Evolutionary conservation across 2,797 vertebrate genomes (phyloP).

Genomic region (Gymnothorax reevesii): DNA sequence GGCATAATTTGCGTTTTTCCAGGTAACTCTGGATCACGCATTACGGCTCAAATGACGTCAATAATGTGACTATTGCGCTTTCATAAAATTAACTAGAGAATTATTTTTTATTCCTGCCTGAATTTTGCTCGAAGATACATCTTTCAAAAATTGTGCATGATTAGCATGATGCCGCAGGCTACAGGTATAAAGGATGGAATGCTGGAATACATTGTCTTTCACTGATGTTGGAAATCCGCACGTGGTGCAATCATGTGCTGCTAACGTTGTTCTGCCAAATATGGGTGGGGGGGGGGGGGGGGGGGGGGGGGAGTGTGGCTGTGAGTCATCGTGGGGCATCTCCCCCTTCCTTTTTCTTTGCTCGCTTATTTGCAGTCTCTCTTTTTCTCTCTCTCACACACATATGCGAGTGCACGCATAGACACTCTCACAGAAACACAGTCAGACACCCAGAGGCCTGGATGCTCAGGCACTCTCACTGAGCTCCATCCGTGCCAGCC

Average conservation of each 20-base stretch:
- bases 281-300: not conserved
- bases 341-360: not conserved
- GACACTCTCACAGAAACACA: constrained; percentile 22
- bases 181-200: not conserved
- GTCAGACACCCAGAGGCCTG: constrained; percentile 29
- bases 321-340: not conserved
- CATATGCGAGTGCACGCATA: not conserved
- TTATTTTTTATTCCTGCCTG: not conserved
- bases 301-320: not conserved
- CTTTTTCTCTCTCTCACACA: not conserved
- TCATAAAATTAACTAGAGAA: not conserved
- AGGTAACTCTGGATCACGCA: not conserved
- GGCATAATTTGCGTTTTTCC: not conserved
- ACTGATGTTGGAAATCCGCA: not conserved
- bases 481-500: not conserved
- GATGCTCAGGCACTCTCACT: constrained; percentile 7
- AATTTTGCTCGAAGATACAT: not conserved
- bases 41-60: no score
- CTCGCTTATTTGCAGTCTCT: no score
- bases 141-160: not conserved
- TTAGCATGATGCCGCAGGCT: not conserved
- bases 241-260: not conserved
- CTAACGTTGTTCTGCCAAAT: not conserved
- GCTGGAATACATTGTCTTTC: not conserved
- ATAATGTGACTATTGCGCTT: not conserved